Evolutionary conservation across 1,140 invertebrate genomes (phyloP).

Genomic region (Octopus sinensis): DNA sequence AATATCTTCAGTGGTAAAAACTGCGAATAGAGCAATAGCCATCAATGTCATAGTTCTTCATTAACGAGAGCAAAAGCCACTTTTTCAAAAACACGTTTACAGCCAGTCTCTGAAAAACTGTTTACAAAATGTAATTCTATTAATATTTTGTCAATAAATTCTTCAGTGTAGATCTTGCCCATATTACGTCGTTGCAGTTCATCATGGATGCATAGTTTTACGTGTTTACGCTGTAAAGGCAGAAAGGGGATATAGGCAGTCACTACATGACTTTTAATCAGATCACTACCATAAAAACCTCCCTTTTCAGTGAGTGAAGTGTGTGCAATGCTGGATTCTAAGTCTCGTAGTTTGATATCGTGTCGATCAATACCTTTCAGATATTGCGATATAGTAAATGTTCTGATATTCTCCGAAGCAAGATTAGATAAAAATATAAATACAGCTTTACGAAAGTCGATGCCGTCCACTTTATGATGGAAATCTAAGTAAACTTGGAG

Average conservation of each 20-base stretch:
- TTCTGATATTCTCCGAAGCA: too few relatives aligned
- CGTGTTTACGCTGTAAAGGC: slow-evolving; percentile 81
- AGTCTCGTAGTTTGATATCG: slow-evolving; percentile 31
- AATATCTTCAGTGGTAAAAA: neutral
- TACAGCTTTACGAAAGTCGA: slow-evolving; percentile 68
- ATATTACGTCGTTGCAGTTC: slow-evolving; percentile 40
- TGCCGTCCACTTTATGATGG: slow-evolving; percentile 63
- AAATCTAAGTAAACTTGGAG: slow-evolving; percentile 89
- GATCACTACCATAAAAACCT: slow-evolving; percentile 55
- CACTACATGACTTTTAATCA: slow-evolving; percentile 82
- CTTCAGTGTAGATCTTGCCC: slow-evolving; percentile 18
- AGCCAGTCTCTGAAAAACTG: slow-evolving; percentile 38
- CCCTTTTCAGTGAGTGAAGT: slow-evolving; percentile 34
- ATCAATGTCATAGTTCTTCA: neutral
- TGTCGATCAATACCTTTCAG: slow-evolving; percentile 24
- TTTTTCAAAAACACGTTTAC: slow-evolving; percentile 42
- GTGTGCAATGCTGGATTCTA: slow-evolving; percentile 32
- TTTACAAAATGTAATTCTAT: slow-evolving; percentile 33
- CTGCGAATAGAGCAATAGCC: neutral
- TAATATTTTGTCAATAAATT: slow-evolving; percentile 30
- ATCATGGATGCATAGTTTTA: slow-evolving; percentile 68
- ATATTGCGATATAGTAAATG: too few relatives aligned
- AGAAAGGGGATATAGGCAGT: slow-evolving; percentile 92
- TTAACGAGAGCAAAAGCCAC: slow-evolving; percentile 25
- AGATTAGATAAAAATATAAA: slow-evolving; percentile 71